Percentiles rank a stretch among this genome's conserved stretches.
phyloP scores from a whole-genome alignment of 1,140 invertebrate genomes.

The Orius laevigatus region DNA sequence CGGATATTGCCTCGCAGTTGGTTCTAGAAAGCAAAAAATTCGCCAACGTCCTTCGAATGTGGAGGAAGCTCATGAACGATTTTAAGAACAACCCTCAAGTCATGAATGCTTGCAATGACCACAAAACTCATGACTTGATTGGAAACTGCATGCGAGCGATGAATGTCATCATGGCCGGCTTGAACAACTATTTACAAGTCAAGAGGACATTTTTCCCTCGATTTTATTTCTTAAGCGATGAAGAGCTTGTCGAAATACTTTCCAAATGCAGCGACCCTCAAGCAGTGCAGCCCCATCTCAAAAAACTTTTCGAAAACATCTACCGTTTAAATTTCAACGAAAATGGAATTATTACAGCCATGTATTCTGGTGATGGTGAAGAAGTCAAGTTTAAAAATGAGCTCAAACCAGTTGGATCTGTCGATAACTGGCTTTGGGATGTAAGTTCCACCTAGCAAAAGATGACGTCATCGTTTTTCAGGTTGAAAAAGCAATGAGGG shows the following conservation, averaged over 20 bases:
- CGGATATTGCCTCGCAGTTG: conserved; percentile 60
- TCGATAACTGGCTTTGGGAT: conserved; percentile 55
- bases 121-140: neutral
- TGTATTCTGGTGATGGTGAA: conserved; percentile 64
- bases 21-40: conserved; percentile 61
- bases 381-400: conserved; percentile 42
- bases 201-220: conserved; percentile 53
- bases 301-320: conserved; percentile 67
- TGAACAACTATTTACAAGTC: conserved; percentile 56
- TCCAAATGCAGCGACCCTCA: conserved; percentile 53
- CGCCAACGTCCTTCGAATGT: conserved; percentile 55
- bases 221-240: conserved; percentile 63
- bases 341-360: conserved; percentile 50
- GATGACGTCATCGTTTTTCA: conserved; percentile 27
- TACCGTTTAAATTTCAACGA: conserved; percentile 48
- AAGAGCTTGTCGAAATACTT: conserved; percentile 59
- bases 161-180: conserved; percentile 26
- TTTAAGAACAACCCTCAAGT: neutral
- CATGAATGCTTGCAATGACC: neutral
- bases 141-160: too few species aligned
- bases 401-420: conserved; percentile 49
- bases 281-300: conserved; percentile 59
- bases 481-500: conserved; percentile 50
- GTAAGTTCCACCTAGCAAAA: too few species aligned
- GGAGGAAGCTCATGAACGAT: conserved; percentile 51